Evolutionary conservation across 2,113 vertebrate species (phyloP), one percentile per base, ranked within the genome.

Genomic region (Ptilonorhynchus violaceus): DNA sequence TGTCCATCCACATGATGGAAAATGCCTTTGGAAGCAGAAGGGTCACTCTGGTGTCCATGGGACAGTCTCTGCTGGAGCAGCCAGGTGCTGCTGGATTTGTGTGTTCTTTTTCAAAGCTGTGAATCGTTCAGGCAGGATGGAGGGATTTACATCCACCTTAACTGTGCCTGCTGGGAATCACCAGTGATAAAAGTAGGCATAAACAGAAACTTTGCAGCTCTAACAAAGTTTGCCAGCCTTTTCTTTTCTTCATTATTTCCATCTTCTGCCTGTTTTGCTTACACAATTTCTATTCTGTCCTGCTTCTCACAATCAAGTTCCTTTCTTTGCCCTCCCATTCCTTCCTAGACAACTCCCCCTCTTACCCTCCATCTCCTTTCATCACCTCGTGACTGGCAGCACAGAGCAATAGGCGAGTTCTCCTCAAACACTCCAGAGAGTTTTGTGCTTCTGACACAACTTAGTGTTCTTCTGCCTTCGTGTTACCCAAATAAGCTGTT

Each of bases 101-200:
- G 1, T 5, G 1, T 2, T 27, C 33, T 14, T 8, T 14, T 15
- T 18, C 53, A 2, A 0, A 4, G 60, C 18, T 3, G 9, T 2
- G 22, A 31, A 0, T 23, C 0, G 0, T 7, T 55, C 55, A 15
- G 92, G 64, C 31, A 31, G 22, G 44, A 5, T 3, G 8, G 31
- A 15, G 37, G 25, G 19, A 9, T 46, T 28, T 23, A 18, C 24
- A 76, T 10, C n/a, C 63, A 22, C 63, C 41, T 49, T 1, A 35
- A 2, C 47, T 46, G 50, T 10, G 72, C 23, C 35, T 59, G 11
- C 46, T 23, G 28, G 14, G 31, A 37, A 7, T 12, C 49, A 16
- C 13, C 18, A 21, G 62, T 37, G 83, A 7, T 4, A 31, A 37
- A 52, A 62, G 18, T 0, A 25, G 21, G 27, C 24, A 41, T 7